phyloP scores from a whole-genome alignment of 2,888 invertebrate species.

The Clanis bilineata region DNA sequence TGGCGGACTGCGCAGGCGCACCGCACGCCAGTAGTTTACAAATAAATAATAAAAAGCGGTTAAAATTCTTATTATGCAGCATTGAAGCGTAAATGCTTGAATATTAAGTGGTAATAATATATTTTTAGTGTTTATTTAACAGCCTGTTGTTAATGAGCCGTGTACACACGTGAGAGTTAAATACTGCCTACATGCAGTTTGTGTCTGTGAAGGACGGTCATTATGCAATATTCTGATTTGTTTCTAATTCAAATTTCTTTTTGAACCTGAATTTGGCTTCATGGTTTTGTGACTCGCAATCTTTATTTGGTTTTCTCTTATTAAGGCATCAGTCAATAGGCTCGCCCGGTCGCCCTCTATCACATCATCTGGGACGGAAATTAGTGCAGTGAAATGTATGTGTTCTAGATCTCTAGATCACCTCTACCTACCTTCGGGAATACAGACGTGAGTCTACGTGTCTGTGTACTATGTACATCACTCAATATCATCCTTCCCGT shows the following conservation, averaged over 20 bases:
- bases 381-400: too few relatives aligned
- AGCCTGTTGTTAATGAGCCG: not conserved
- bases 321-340: too few relatives aligned
- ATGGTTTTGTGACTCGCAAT: too few relatives aligned
- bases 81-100: conserved; percentile 16
- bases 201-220: not conserved
- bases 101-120: conserved; percentile 17
- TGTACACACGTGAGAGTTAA: not conserved
- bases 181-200: not conserved
- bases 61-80: conserved; percentile 21
- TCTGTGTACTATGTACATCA: too few relatives aligned
- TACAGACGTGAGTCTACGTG: too few relatives aligned
- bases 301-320: too few relatives aligned
- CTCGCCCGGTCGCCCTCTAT: too few relatives aligned
- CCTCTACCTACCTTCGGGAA: too few relatives aligned
- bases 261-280: not conserved
- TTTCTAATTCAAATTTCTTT: not conserved
- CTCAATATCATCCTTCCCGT: too few relatives aligned
- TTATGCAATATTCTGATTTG: not conserved
- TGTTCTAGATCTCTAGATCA: too few relatives aligned
- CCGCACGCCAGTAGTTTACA: conserved; percentile 22
- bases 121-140: conserved; percentile 5
- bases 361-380: too few relatives aligned
- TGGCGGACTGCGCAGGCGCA: conserved; percentile 31
- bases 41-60: conserved; percentile 23